phyloP scores from a whole-genome alignment of 2,797 vertebrate genomes.

The Sebastes trivittatus region DNA sequence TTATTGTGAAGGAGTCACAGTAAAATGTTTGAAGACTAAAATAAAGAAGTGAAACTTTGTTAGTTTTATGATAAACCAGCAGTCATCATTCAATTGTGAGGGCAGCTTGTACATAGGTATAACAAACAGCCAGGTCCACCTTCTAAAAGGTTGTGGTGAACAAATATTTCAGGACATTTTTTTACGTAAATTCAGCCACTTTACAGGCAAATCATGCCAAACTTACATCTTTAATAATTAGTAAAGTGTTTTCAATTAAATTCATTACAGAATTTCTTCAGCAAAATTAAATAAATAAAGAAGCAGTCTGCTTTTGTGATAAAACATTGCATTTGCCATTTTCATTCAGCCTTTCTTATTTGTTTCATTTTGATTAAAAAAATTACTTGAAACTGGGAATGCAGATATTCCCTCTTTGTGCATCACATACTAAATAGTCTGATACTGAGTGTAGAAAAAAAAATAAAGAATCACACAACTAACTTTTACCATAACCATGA shows the following conservation, averaged over 20 bases:
- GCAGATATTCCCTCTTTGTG: not conserved
- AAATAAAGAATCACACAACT: not conserved
- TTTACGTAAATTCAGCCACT: not conserved
- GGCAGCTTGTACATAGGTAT: not conserved
- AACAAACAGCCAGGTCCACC: not conserved
- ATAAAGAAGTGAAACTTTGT: not conserved
- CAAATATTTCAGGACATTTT: not conserved
- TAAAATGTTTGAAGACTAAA: not conserved
- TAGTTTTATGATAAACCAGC: not conserved
- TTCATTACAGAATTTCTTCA: not conserved
- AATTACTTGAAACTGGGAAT: not conserved
- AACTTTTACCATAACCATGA: not conserved
- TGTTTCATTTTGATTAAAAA: not conserved
- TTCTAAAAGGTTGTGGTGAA: not conserved
- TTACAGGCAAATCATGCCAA: not conserved
- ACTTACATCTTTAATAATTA: not conserved
- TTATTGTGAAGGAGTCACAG: not conserved
- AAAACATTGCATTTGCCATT: not conserved
- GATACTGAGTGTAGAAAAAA: not conserved
- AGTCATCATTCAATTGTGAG: not conserved
- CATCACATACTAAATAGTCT: not conserved
- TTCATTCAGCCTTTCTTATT: not conserved
- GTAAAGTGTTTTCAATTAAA: not conserved
- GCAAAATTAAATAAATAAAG: not conserved
- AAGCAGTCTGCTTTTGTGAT: not conserved